Evolutionary conservation across 2,113 vertebrate genomes (phyloP).

Genomic region (Stercorarius parasiticus): DNA sequence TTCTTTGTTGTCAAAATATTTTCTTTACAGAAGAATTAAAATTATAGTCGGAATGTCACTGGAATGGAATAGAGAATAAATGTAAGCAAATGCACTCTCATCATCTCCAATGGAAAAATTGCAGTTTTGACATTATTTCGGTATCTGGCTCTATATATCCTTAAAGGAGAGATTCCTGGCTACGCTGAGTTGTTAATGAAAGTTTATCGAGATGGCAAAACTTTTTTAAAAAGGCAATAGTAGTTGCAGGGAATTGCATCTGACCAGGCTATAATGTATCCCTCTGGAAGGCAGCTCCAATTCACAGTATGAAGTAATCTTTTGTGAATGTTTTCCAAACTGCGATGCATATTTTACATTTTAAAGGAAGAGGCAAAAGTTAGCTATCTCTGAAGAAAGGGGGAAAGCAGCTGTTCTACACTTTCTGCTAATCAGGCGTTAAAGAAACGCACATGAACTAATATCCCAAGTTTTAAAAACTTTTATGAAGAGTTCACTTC

Average conservation of each 20-base stretch:
- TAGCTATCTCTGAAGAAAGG: constrained; percentile 5
- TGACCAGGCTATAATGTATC: background rate
- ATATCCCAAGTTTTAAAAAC: constrained; percentile 12
- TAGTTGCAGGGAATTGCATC: background rate
- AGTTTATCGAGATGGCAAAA: background rate
- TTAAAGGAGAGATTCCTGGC: background rate
- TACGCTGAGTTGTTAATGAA: background rate
- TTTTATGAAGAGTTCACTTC: constrained; percentile 13
- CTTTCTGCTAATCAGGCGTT: constrained; percentile 28
- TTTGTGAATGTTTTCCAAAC: constrained; percentile 50
- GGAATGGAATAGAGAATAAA: constrained; percentile 7
- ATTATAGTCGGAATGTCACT: constrained; percentile 29
- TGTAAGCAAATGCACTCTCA: background rate
- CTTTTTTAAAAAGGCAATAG: background rate
- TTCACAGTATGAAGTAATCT: constrained; percentile 30
- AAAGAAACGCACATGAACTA: background rate
- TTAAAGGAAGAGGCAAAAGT: constrained; percentile 39
- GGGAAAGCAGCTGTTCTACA: constrained; percentile 32
- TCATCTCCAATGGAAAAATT: background rate
- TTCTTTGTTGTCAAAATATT: constrained; percentile 59
- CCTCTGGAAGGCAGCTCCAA: constrained; percentile 38
- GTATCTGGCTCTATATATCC: background rate
- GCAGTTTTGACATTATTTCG: background rate
- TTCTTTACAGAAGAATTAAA: constrained; percentile 50
- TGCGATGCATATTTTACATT: constrained; percentile 47